Evolutionary conservation across 2,888 invertebrate species (phyloP).

Genomic region (Orchesellides sinensis): DNA sequence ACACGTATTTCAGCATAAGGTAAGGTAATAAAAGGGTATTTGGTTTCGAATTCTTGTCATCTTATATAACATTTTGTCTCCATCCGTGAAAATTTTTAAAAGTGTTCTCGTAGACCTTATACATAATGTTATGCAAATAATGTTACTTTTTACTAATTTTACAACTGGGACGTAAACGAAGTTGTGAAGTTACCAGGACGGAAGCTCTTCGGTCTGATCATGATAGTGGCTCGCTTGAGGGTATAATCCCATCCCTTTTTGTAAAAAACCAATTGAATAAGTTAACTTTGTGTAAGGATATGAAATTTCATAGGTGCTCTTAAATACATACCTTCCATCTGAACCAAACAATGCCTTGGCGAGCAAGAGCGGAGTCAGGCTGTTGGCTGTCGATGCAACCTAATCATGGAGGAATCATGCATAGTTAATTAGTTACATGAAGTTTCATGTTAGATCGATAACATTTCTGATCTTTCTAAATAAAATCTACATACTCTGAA

Average conservation of each 20-base stretch:
- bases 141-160: too few species aligned
- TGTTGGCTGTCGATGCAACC: constrained; percentile 87
- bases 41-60: too few species aligned
- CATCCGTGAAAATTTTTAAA: constrained; percentile 18
- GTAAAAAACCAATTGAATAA: neutral
- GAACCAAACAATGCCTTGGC: constrained; percentile 92
- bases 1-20: too few species aligned
- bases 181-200: constrained; percentile 68
- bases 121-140: too few species aligned
- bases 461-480: neutral
- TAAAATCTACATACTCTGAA: constrained; percentile 74
- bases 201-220: constrained; percentile 89
- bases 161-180: constrained; percentile 10
- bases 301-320: too few species aligned
- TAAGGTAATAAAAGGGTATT: constrained; percentile 45
- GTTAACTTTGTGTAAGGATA: neutral
- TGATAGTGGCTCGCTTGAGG: constrained; percentile 91
- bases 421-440: neutral
- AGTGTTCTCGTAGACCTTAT: constrained; percentile 6
- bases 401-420: constrained; percentile 78
- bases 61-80: too few species aligned
- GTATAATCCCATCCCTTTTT: constrained; percentile 92
- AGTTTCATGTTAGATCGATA: neutral
- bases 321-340: constrained; percentile 83
- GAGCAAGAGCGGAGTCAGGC: constrained; percentile 74